Evolutionary conservation across 2,888 invertebrate genomes (phyloP), one percentile per base, ranked within the genome.

Genomic region (Galerucella calmariensis): DNA sequence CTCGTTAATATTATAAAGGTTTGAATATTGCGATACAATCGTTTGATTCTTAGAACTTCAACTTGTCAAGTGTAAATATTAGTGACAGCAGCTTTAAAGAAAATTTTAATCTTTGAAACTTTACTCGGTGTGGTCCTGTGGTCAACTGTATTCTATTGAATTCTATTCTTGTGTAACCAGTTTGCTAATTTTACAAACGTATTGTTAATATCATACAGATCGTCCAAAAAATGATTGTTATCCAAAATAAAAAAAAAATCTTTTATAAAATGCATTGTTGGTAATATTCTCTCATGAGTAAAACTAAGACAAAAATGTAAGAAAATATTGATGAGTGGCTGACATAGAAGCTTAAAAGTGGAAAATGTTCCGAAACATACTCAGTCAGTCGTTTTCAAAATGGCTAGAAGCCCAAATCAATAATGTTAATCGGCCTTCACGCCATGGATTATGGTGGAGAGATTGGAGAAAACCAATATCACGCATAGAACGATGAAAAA

Each of bases 131-230:
- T 65, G 63, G 63, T 65, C 63, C 46, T 46, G n/a, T 65, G 41
- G 41, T 46, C 41, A 65, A 46, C 41, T 46, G 20, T 10, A 44
- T 61, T 61, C 61, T 61, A 61, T 61, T n/a, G 62, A 62, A 62
- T 44, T 65, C 63, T 65, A 44, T 65, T 65, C 35, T 65, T 65
- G 41, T 46, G 63, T 65, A 65, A 65, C 63, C 63, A 65, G 63
- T 44, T 65, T 46, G 63, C 46, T 20, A 65, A 65, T 44, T 46
- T 65, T 2, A 65, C n/a, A 20, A 46, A 46, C 20, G 56, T 20
- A 20, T 56, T 56, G 56, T 56, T 56, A 56, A 3, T 20, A 56
- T 56, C 2, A 56, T 10, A 56, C n/a, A 56, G 56, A n/a, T 6
- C 51, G 14, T 4, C 51, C 14, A 51, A 51, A 51, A 46, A 44